These are phyloP conservation scores for Magallana gigas DNA, from an alignment of 1,140 invertebrate species.

Conservation along the genomic window DNA sequence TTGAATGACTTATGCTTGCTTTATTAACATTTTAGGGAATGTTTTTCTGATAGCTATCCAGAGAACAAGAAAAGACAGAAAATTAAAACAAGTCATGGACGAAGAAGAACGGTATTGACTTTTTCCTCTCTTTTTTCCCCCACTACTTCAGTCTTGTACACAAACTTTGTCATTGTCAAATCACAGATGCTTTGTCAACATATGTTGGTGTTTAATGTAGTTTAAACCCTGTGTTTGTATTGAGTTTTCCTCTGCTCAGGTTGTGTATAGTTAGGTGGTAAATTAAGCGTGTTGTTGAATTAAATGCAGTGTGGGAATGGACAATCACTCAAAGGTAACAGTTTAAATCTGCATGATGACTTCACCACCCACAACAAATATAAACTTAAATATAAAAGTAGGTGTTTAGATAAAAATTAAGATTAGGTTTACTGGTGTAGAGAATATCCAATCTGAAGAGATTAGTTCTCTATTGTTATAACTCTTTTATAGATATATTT, in stretches of 20 bases:
- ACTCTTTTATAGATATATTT: background rate
- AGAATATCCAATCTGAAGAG: too few relatives aligned
- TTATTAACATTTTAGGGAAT: constrained; percentile 37
- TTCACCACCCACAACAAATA: too few relatives aligned
- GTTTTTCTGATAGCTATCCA: constrained; percentile 12
- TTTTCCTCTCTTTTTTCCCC: background rate
- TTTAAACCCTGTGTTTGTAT: background rate
- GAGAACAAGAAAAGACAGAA: background rate
- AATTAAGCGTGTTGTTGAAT: background rate
- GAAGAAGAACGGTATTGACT: constrained; percentile 33
- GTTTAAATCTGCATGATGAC: too few relatives aligned
- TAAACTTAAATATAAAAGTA: too few relatives aligned
- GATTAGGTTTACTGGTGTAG: too few relatives aligned
- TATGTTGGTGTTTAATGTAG: background rate
- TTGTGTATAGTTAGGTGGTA: background rate
- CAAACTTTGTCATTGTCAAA: background rate
- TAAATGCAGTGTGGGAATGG: too few relatives aligned
- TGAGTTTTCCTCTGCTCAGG: background rate
- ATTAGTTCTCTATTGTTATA: background rate
- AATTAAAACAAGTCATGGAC: background rate
- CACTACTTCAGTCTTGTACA: background rate
- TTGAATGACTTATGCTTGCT: constrained; percentile 33
- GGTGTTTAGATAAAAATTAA: too few relatives aligned
- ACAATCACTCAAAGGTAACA: too few relatives aligned
- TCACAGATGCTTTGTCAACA: constrained; percentile 4